phyloP scores from a whole-genome alignment of 92 coral and sea anemone species.

The Porites divaricata region DNA sequence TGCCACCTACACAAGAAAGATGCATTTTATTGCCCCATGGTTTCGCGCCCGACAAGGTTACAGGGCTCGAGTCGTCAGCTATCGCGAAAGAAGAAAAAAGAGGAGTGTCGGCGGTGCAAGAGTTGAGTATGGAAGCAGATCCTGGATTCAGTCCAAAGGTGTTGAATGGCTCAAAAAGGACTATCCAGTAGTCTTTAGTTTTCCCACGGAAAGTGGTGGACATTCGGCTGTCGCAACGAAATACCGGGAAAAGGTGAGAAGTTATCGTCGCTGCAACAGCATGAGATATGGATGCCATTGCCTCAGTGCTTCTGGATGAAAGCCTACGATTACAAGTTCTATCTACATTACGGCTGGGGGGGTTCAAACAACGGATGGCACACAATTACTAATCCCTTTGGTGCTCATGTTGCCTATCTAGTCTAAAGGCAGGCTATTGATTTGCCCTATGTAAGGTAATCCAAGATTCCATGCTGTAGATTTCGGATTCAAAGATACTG shows the following conservation, averaged over 20 bases:
- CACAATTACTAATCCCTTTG: neutral
- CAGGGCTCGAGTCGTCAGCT: conserved; percentile 2
- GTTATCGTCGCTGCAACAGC: conserved; percentile 32
- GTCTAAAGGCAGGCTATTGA: too few species aligned
- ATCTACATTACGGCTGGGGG: conserved; percentile 61
- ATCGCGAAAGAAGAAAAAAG: neutral
- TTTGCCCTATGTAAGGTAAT: too few species aligned
- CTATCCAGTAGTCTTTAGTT: conserved; percentile 30
- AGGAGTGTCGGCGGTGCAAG: neutral
- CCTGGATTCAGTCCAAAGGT: conserved; percentile 8
- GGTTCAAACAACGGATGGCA: conserved; percentile 49
- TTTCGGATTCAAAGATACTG: too few species aligned
- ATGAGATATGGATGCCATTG: conserved; percentile 17
- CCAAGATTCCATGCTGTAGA: too few species aligned
- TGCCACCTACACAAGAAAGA: neutral
- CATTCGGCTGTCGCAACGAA: conserved; percentile 48
- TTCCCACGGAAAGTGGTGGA: neutral
- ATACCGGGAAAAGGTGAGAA: conserved; percentile 21
- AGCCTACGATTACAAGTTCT: conserved; percentile 30
- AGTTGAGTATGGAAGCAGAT: neutral
- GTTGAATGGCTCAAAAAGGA: conserved; percentile 4
- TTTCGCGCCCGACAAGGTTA: conserved; percentile 45
- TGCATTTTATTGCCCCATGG: conserved; percentile 17
- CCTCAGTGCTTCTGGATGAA: conserved; percentile 24
- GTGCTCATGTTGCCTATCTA: neutral